phyloP scores from a whole-genome alignment of 2,888 invertebrate genomes.

The Megaustenia siamemsis region DNA sequence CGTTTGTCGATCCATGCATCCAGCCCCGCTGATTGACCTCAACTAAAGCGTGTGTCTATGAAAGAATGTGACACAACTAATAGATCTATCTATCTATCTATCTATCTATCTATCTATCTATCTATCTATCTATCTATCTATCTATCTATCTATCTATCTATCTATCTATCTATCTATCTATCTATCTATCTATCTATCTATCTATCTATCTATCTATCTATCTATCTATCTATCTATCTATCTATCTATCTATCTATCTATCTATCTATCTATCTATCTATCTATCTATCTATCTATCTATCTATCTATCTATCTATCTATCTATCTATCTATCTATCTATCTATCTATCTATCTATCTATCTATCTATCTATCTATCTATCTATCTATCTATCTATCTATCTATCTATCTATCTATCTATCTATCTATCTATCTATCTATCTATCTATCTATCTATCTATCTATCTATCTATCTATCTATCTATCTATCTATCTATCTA shows the following conservation, averaged over 20 bases:
- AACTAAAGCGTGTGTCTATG: too few species aligned
- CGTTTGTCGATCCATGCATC: too few species aligned
- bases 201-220: too few species aligned
- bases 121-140: not conserved
- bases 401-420: not conserved
- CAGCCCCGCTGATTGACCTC: too few species aligned
- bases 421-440: not conserved
- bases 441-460: slow-evolving; percentile 9
- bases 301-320: not conserved
- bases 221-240: not conserved
- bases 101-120: not conserved
- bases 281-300: not conserved
- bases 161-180: slow-evolving; percentile 9
- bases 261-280: not conserved
- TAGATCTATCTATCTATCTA: too few species aligned
- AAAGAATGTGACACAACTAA: too few species aligned
- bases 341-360: not conserved
- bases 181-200: too few species aligned
- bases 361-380: not conserved
- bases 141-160: slow-evolving; percentile 9
- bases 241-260: not conserved
- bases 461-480: slow-evolving; percentile 9
- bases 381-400: not conserved
- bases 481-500: slow-evolving; percentile 9
- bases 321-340: not conserved